These are phyloP conservation scores for Solenopsis fugax DNA, from an alignment of 1,140 invertebrate genomes.

Conservation along the genomic window DNA sequence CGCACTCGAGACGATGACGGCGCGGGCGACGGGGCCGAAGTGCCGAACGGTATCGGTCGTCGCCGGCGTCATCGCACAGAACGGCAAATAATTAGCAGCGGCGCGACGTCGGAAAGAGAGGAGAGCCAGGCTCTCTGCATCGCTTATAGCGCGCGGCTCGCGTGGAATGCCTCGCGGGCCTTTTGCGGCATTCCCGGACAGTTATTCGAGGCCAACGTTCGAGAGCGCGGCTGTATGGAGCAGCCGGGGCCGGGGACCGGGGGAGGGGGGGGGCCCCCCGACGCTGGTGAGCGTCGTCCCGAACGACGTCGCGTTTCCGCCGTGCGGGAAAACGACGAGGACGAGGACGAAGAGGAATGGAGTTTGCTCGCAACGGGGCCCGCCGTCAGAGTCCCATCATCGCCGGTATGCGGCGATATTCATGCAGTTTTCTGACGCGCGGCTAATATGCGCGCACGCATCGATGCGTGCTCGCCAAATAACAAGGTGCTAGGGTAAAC, in stretches of 20 bases:
- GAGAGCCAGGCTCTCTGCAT: constrained; percentile 26
- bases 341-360: neutral
- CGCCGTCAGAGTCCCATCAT: constrained; percentile 45
- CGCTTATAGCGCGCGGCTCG: constrained; percentile 61
- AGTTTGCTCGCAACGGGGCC: neutral
- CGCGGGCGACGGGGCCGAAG: neutral
- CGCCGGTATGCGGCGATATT: constrained; percentile 44
- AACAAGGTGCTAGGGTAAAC: constrained; percentile 58
- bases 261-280: too few species aligned
- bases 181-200: constrained; percentile 74
- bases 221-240: constrained; percentile 60
- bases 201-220: constrained; percentile 77
- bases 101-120: neutral
- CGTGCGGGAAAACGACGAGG: neutral
- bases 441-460: constrained; percentile 23
- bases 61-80: neutral
- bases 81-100: constrained; percentile 67
- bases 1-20: neutral
- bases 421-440: constrained; percentile 47
- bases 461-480: constrained; percentile 55
- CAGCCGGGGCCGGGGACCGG: neutral
- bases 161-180: constrained; percentile 70
- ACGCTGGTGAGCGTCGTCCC: neutral
- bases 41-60: constrained; percentile 11
- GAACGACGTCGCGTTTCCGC: constrained; percentile 56